Conservation (phyloP, 2,797 vertebrate species). For the Sebastiscus albofasciatus region DNA sequence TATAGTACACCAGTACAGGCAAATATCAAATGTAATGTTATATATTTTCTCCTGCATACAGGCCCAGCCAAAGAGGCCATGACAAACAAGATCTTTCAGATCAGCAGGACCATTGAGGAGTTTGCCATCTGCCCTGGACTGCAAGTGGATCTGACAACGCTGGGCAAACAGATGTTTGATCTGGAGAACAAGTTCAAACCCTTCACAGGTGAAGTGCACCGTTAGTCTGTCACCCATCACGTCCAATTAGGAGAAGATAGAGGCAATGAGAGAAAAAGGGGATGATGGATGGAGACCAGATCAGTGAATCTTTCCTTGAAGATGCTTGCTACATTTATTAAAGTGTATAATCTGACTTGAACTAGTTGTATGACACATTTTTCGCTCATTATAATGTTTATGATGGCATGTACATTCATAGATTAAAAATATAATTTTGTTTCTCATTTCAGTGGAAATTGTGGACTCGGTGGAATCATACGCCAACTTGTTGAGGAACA, state of each 20-base stretch:
- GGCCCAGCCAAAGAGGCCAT: constrained; percentile 92
- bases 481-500: constrained; percentile 91
- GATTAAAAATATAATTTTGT: neutral
- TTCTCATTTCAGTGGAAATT: constrained; percentile 89
- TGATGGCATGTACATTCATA: neutral
- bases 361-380: neutral
- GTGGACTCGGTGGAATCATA: constrained; percentile 96
- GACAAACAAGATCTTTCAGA: constrained; percentile 94
- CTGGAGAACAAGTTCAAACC: constrained; percentile 97
- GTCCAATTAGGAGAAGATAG: neutral
- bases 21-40: neutral
- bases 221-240: neutral
- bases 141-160: constrained; percentile 88
- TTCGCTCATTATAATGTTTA: neutral
- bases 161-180: constrained; percentile 96
- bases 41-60: constrained; percentile 49
- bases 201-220: constrained; percentile 88
- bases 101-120: constrained; percentile 95
- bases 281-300: neutral
- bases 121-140: constrained; percentile 95
- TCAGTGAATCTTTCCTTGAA: neutral
- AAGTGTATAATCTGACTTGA: neutral
- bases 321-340: neutral
- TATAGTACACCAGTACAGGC: too few relatives aligned
- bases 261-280: neutral